phyloP scores from a whole-genome alignment of 1,140 invertebrate species.

The Euwallacea similis region DNA sequence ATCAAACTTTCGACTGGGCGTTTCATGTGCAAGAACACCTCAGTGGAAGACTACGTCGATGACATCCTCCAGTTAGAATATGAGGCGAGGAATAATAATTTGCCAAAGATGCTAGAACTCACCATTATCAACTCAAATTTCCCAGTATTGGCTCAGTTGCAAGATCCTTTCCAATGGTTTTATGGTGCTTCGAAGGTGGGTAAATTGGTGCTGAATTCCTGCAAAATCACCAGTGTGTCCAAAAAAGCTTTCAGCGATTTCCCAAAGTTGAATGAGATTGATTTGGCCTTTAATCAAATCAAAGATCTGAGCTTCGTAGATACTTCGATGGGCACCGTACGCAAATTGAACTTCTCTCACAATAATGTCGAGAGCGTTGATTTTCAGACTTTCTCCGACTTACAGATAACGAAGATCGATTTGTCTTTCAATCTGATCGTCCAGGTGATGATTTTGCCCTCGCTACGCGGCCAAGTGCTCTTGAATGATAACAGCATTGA shows the following conservation, averaged over 20 bases:
- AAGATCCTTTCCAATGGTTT: background rate
- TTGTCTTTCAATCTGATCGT: slow-evolving; percentile 22
- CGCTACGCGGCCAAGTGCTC: background rate
- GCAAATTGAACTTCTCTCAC: background rate
- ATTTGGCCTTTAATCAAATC: slow-evolving; percentile 17
- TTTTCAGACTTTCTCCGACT: background rate
- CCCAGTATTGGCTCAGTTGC: background rate
- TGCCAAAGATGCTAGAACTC: background rate
- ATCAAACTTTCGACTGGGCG: too few relatives aligned
- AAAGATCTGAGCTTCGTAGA: slow-evolving; percentile 1
- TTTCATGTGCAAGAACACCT: slow-evolving; percentile 6
- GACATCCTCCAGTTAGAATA: slow-evolving; percentile 3
- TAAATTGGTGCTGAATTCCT: slow-evolving; percentile 11
- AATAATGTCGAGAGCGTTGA: slow-evolving; percentile 5
- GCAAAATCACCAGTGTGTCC: background rate
- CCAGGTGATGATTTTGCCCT: background rate
- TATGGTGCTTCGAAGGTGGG: background rate
- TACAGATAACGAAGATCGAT: background rate
- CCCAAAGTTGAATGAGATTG: background rate
- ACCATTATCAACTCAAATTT: slow-evolving; percentile 10
- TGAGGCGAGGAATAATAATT: background rate
- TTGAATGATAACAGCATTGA: slow-evolving; percentile 14
- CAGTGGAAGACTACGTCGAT: slow-evolving; percentile 5
- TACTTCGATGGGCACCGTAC: background rate
- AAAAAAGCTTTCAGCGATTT: slow-evolving; percentile 9